Evolutionary conservation across 1,140 invertebrate genomes (phyloP).

Genomic region (Drosophila fuyamai): DNA sequence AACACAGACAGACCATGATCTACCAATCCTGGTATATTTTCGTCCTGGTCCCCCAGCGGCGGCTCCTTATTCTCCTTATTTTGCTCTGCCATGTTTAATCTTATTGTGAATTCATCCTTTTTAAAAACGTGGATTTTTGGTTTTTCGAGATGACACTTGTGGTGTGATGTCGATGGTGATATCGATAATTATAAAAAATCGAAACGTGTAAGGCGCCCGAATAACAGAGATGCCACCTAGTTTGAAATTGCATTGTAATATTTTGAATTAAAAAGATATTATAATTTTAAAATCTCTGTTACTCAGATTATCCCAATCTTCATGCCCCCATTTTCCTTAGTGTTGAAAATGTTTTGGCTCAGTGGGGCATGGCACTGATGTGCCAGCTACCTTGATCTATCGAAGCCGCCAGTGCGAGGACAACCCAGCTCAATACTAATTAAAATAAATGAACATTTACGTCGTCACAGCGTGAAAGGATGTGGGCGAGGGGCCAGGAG

Average conservation of each 20-base stretch:
- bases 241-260: no score
- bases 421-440: slow-evolving; percentile 68
- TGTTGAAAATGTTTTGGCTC: slow-evolving; percentile 22
- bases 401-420: slow-evolving; percentile 19
- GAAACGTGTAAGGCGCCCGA: not conserved
- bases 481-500: slow-evolving; percentile 22
- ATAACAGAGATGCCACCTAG: not conserved
- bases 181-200: not conserved
- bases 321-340: not conserved
- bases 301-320: no score
- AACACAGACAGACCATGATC: no score
- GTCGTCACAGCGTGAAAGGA: slow-evolving; percentile 44
- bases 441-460: slow-evolving; percentile 80
- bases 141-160: not conserved
- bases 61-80: not conserved
- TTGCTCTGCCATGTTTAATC: not conserved
- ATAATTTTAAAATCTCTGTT: no score
- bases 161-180: not conserved
- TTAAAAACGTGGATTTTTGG: not conserved
- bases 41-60: not conserved
- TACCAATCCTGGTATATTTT: not conserved
- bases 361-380: not conserved
- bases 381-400: slow-evolving; percentile 42
- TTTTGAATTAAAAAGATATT: no score
- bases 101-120: not conserved